Base-by-base conservation (phyloP, 2,113 vertebrate genomes). In the Gallinago media region DNA sequence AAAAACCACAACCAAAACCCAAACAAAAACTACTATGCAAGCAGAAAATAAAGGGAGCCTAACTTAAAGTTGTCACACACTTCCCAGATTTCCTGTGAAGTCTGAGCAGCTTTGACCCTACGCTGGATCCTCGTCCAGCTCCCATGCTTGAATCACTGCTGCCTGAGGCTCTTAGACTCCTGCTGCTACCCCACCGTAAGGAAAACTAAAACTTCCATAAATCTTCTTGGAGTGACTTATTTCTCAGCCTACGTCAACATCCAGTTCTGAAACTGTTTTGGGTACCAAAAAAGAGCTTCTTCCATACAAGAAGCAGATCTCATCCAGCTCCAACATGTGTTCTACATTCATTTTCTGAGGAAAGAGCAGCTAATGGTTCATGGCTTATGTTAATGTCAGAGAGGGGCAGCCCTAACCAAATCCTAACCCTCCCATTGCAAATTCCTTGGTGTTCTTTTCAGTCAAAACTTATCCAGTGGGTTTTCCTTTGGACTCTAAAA, bases 51-150 rank as follows among this genome's bases (percentile, higher is more conserved):
- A 94, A 93, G 80, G 76, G 77, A 97, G 71, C 88, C 92, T 96
- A 92, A 94, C 85, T 83, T 91, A 82, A 94, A 93, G 92, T 93
- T 96, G 92, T 96, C 92, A 94, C 95, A 95, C 75, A 94, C 81
- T 96, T 94, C 92, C 94, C 95, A 95, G 91, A 88, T 96, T 95
- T 96, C 79, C 85, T 84, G 40, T 96, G 95, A 92, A 89, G 91
- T 92, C 89, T 97, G 92, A 96, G 94, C 95, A 96, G 93, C 91
- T 96, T 88, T 97, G 85, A 91, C 90, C 91, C 93, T 91, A 8
- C 12, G 2, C 93, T 94, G 94, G 91, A 96, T 96, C 93, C 83
- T 91, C 40, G 67, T 93, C 81, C 89, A 96, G 89, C 93, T 94
- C 59, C 86, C 81, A 58, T 96, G 70, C 88, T 95, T 94, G 86